phyloP scores from a whole-genome alignment of 1,140 invertebrate genomes.

The Drosophila kanapiae region DNA sequence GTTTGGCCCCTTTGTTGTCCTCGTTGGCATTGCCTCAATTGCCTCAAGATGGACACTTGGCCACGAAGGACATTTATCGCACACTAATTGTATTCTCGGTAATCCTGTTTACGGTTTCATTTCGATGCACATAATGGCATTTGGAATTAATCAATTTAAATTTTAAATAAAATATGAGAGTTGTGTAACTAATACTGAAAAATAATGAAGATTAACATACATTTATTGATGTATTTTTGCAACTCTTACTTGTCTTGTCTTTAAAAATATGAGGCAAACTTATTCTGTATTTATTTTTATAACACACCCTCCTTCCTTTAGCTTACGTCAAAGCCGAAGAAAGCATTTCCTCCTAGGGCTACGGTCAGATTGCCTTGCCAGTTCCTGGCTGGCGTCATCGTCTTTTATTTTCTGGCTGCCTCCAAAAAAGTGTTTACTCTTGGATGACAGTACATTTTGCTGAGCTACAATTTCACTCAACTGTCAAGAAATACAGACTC shows the following conservation, averaged over 20 bases:
- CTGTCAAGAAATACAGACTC: constrained; percentile 60
- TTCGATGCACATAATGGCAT: neutral
- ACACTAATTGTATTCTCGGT: constrained; percentile 20
- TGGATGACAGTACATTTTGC: constrained; percentile 65
- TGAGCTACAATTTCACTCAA: constrained; percentile 73
- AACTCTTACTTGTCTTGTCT: no score
- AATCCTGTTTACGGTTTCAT: neutral
- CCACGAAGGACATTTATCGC: constrained; percentile 18
- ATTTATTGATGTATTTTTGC: no score
- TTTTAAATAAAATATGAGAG: no score
- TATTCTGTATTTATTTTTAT: constrained; percentile 2
- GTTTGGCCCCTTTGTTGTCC: constrained; percentile 16
- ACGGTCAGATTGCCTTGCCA: constrained; percentile 32
- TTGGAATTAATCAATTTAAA: neutral
- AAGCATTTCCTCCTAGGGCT: constrained; percentile 24
- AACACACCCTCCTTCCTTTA: constrained; percentile 6
- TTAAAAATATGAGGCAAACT: neutral
- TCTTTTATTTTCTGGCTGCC: constrained; percentile 28
- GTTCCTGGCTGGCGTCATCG: constrained; percentile 38
- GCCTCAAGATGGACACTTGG: constrained; percentile 25
- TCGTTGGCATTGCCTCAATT: constrained; percentile 12
- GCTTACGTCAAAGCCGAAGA: constrained; percentile 28
- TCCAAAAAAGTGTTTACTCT: constrained; percentile 35
- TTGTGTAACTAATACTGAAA: neutral
- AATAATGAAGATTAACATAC: no score